Evolutionary conservation across 64 coral and sea anemone genomes (phyloP).

Genomic region (Montipora cactus): DNA sequence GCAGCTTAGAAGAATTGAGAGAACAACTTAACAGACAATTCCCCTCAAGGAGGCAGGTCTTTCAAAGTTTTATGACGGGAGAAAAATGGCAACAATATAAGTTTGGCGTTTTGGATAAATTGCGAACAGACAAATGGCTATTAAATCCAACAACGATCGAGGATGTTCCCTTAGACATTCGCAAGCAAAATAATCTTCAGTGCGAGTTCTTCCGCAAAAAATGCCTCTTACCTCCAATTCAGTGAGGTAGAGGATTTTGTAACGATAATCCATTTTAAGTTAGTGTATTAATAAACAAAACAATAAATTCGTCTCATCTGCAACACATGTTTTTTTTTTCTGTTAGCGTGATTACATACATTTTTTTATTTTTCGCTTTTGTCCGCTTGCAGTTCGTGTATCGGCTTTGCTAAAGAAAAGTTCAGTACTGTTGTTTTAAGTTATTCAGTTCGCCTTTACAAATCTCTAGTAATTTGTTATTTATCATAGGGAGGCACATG

Average conservation of each 20-base stretch:
- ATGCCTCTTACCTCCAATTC: not conserved
- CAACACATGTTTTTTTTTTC: too few species aligned
- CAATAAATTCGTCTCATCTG: too few species aligned
- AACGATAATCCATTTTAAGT: too few species aligned
- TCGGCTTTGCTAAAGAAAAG: too few species aligned
- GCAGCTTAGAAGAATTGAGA: slow-evolving; percentile 55
- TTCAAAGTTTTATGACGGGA: slow-evolving; percentile 71
- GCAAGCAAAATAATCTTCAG: slow-evolving; percentile 38
- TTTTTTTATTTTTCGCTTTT: too few species aligned
- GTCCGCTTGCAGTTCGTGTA: too few species aligned
- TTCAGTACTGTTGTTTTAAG: too few species aligned
- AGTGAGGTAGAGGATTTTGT: not conserved
- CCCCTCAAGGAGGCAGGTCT: slow-evolving; percentile 73
- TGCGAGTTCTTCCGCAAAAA: not conserved
- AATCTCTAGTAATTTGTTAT: too few species aligned
- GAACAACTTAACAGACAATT: slow-evolving; percentile 44
- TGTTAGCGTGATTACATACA: too few species aligned
- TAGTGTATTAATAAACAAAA: too few species aligned
- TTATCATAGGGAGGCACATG: too few species aligned
- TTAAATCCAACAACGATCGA: slow-evolving; percentile 52
- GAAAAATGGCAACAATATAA: slow-evolving; percentile 78
- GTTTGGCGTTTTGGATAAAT: slow-evolving; percentile 45
- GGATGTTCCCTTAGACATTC: slow-evolving; percentile 75
- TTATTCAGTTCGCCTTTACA: too few species aligned
- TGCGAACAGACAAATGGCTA: slow-evolving; percentile 1